These are phyloP conservation scores for Lagenorhynchus albirostris DNA, from an alignment of 2,113 vertebrate genomes.

Conservation along the genomic window DNA sequence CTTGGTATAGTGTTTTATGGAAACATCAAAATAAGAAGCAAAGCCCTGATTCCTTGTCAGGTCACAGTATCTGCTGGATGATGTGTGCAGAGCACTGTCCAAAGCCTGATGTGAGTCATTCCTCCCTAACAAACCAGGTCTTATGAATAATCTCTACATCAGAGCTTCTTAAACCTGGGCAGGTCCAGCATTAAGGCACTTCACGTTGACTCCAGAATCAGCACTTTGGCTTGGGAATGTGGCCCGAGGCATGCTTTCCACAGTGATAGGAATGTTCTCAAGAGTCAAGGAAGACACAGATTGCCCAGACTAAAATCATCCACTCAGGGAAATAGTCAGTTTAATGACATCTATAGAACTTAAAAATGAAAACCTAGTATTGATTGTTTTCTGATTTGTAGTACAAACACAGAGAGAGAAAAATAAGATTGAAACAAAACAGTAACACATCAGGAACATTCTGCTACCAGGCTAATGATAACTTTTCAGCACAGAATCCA, in stretches of 20 bases:
- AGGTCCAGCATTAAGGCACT: not conserved
- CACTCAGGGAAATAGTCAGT: not conserved
- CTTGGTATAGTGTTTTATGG: not conserved
- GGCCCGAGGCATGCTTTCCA: not conserved
- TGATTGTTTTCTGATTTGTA: not conserved
- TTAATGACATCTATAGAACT: not conserved
- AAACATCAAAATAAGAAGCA: not conserved
- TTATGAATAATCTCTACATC: not conserved
- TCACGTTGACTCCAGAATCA: not conserved
- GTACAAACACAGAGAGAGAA: not conserved
- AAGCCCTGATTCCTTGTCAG: not conserved
- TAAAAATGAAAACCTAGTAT: not conserved
- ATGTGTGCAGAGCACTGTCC: no score
- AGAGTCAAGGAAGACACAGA: not conserved
- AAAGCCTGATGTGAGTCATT: not conserved
- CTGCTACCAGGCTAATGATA: not conserved
- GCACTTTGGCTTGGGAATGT: not conserved
- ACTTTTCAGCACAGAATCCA: not conserved
- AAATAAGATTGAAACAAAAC: not conserved
- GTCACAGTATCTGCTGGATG: not conserved
- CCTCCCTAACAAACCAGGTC: not conserved
- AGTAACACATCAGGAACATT: not conserved
- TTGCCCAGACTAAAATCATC: not conserved
- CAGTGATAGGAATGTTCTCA: not conserved
- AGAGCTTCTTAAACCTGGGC: not conserved